Conservation (phyloP, 2,888 invertebrate genomes). For the Ferrisia virgata region DNA sequence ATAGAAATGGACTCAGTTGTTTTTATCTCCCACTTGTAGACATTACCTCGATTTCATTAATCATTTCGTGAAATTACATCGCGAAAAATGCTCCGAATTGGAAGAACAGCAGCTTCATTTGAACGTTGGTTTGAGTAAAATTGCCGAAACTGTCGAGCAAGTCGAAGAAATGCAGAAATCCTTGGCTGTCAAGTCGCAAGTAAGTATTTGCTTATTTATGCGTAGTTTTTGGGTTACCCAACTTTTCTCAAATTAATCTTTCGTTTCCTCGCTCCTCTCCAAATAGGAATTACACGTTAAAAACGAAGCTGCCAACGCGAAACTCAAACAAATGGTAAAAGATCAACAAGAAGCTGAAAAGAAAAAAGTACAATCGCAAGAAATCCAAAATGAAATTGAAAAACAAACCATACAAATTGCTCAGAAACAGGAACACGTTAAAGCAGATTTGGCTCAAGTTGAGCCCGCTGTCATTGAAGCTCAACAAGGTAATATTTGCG, state of each 20-base stretch:
- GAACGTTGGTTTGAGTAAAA: constrained; percentile 97
- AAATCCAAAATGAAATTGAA: constrained; percentile 80
- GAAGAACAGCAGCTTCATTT: constrained; percentile 98
- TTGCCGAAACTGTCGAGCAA: constrained; percentile 98
- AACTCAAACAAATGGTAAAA: constrained; percentile 97
- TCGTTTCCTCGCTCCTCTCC: neutral
- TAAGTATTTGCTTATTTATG: constrained; percentile 51
- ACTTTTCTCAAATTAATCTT: neutral
- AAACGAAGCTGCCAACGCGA: constrained; percentile 98
- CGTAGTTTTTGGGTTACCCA: neutral
- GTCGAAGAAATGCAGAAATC: constrained; percentile 99
- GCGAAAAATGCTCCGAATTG: constrained; percentile 95
- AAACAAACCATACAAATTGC: constrained; percentile 87
- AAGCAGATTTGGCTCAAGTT: constrained; percentile 93
- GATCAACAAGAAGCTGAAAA: constrained; percentile 99
- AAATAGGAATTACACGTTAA: constrained; percentile 83
- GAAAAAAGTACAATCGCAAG: constrained; percentile 96
- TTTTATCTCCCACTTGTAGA: constrained; percentile 53
- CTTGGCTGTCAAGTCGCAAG: constrained; percentile 90
- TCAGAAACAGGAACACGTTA: constrained; percentile 89
- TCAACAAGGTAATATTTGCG: constrained; percentile 71
- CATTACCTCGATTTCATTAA: constrained; percentile 99
- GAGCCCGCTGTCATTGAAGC: constrained; percentile 99
- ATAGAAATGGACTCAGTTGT: neutral
- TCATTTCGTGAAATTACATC: constrained; percentile 96